These are phyloP conservation scores for Miltochrista miniata DNA, from an alignment of 2,888 invertebrate genomes.

Conservation along the genomic window DNA sequence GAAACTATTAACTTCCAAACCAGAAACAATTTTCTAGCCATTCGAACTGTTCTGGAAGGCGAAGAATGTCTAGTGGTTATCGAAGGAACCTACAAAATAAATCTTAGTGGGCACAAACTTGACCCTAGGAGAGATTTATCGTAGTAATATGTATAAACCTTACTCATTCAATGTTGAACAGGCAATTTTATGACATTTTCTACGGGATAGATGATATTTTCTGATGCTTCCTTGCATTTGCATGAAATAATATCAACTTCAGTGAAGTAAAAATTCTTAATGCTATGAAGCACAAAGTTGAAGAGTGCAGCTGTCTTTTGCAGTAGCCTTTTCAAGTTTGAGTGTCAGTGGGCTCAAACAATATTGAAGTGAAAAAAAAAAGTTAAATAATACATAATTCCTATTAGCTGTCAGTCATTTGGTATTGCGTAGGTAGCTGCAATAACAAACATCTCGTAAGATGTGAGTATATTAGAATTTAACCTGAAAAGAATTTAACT, in stretches of 20 bases:
- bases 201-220: not conserved
- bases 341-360: not conserved
- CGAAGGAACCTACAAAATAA: slow-evolving; percentile 3
- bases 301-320: too few relatives aligned
- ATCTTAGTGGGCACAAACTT: not conserved
- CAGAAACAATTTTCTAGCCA: too few relatives aligned
- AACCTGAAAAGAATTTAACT: too few relatives aligned
- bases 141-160: slow-evolving; percentile 10
- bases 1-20: too few relatives aligned
- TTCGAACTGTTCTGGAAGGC: not conserved
- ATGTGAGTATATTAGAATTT: too few relatives aligned
- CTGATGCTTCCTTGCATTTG: not conserved
- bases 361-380: not conserved
- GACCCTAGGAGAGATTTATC: slow-evolving; percentile 7
- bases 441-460: too few relatives aligned
- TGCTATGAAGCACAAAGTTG: too few relatives aligned
- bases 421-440: too few relatives aligned
- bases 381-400: not conserved
- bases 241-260: too few relatives aligned
- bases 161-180: not conserved
- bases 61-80: not conserved
- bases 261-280: too few relatives aligned
- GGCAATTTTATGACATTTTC: not conserved
- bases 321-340: too few relatives aligned
- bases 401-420: too few relatives aligned